These are phyloP conservation scores for Eustalomyia histrio DNA, from an alignment of 2,888 invertebrate species.

Conservation along the genomic window DNA sequence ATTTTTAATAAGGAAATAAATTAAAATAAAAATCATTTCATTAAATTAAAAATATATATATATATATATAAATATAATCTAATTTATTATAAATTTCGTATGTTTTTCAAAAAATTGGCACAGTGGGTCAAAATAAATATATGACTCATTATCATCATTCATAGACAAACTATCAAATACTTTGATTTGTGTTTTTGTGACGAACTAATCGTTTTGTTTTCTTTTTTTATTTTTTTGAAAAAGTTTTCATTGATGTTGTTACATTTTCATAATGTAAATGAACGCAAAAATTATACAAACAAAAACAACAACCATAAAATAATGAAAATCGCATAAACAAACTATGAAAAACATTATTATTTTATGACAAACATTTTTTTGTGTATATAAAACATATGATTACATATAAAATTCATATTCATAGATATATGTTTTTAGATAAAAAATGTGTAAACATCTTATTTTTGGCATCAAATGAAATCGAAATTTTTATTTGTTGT, in stretches of 20 bases:
- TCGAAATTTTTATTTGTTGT: slow-evolving; percentile 33
- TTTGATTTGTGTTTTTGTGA: slow-evolving; percentile 41
- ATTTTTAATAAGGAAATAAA: slow-evolving; percentile 21
- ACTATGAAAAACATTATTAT: background rate
- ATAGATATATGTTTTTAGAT: background rate
- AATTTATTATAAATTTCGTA: background rate
- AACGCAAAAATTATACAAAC: slow-evolving; percentile 25
- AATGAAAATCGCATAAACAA: slow-evolving; percentile 42
- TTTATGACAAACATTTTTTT: background rate
- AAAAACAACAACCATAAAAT: slow-evolving; percentile 3
- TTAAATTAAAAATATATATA: background rate
- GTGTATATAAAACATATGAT: slow-evolving; percentile 13
- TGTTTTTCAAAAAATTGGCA: slow-evolving; percentile 51
- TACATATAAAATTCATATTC: slow-evolving; percentile 6
- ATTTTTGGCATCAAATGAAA: slow-evolving; percentile 49
- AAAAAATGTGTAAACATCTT: slow-evolving; percentile 31
- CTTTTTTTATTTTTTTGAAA: slow-evolving; percentile 21
- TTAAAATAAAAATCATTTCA: background rate
- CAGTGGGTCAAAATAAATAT: slow-evolving; percentile 50
- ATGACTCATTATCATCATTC: slow-evolving; percentile 51
- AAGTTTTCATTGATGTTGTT: slow-evolving; percentile 29
- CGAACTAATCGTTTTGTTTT: slow-evolving; percentile 8
- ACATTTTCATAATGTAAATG: slow-evolving; percentile 30
- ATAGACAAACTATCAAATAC: slow-evolving; percentile 2
- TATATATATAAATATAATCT: too few species aligned